Percentiles rank a stretch among this genome's conserved stretches.
Evolutionary conservation across 2,888 invertebrate genomes (phyloP).

Genomic region (Reticulitermes lucifugus): DNA sequence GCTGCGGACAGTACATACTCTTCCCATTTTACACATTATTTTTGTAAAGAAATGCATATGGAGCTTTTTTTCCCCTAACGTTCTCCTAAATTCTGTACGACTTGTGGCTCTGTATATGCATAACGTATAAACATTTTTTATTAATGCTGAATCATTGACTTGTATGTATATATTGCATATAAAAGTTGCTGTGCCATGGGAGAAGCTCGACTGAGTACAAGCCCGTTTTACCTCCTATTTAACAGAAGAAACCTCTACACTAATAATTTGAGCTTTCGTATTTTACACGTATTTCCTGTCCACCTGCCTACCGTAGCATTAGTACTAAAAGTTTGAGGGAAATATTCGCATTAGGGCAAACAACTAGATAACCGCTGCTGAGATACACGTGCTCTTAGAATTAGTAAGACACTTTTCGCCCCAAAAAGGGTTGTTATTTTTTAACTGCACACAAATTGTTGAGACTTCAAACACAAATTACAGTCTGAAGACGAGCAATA

Average conservation of each 20-base stretch:
- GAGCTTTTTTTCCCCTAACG: too few species aligned
- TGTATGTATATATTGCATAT: too few species aligned
- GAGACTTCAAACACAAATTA: neutral
- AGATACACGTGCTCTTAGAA: neutral
- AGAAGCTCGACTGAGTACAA: too few species aligned
- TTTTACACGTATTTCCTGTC: neutral
- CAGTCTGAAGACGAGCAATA: neutral
- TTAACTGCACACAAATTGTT: neutral
- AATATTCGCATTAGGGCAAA: neutral
- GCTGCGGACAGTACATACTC: too few species aligned
- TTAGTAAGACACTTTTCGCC: neutral
- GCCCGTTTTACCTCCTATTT: neutral
- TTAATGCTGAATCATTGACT: too few species aligned
- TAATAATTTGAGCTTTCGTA: neutral
- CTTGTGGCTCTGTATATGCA: too few species aligned
- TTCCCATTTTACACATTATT: too few species aligned
- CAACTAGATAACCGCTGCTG: neutral
- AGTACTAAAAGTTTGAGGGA: neutral
- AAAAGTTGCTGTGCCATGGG: too few species aligned
- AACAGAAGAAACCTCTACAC: neutral
- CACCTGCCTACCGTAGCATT: neutral
- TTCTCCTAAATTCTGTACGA: too few species aligned
- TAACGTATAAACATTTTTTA: too few species aligned
- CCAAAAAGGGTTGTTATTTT: neutral
- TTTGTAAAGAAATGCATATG: too few species aligned